Conservation (phyloP, 1,140 invertebrate species). For the Marisa cornuarietis region DNA sequence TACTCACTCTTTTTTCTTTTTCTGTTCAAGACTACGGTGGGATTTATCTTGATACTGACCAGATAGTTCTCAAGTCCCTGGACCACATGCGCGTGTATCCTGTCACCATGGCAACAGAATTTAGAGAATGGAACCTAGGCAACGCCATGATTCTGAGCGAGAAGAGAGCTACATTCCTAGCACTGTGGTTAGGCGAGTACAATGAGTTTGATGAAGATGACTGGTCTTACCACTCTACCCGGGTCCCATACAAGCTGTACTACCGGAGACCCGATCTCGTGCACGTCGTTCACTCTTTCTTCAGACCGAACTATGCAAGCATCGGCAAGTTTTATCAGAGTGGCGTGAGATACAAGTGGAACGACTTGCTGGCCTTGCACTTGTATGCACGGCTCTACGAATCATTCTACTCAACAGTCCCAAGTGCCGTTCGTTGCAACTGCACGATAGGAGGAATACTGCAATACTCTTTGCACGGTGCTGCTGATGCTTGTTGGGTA, state of each 20-base stretch:
- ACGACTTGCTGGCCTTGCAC: too few species aligned
- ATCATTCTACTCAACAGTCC: too few species aligned
- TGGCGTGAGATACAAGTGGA: too few species aligned
- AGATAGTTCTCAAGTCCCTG: background rate
- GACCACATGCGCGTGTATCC: background rate
- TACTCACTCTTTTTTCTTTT: too few species aligned
- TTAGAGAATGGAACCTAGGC: background rate
- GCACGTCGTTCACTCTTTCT: background rate
- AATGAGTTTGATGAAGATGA: background rate
- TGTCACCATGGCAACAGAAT: background rate
- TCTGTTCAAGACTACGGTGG: background rate
- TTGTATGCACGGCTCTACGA: too few species aligned
- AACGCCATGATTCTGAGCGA: background rate
- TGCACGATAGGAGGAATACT: too few species aligned
- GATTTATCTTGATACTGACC: constrained; percentile 6
- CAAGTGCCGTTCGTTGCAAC: too few species aligned
- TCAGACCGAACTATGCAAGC: too few species aligned
- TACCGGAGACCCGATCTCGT: background rate
- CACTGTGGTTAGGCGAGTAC: background rate
- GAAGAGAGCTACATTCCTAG: background rate
- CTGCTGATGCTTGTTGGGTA: too few species aligned
- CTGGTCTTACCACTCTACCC: background rate
- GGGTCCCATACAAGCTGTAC: background rate
- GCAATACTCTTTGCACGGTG: too few species aligned
- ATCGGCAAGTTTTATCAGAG: too few species aligned